A percentile compares a stretch with the other conserved stretches of the same genome.
Evolutionary conservation across 2,888 invertebrate genomes (phyloP).

Genomic region (Empis stercorea): DNA sequence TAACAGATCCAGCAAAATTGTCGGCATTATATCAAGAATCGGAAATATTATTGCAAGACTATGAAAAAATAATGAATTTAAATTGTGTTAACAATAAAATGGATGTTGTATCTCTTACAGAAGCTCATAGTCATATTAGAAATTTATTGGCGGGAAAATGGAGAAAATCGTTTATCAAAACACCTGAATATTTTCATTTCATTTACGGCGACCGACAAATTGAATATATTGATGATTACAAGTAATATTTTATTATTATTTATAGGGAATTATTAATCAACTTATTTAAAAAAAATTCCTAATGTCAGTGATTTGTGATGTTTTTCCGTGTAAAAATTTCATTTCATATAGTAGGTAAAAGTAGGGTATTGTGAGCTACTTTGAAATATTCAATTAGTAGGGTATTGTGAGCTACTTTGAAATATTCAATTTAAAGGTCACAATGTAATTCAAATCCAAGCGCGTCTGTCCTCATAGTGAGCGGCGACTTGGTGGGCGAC

Average conservation of each 20-base stretch:
- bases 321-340: too few species aligned
- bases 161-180: conserved; percentile 14
- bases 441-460: too few species aligned
- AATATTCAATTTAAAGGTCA: too few species aligned
- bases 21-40: conserved; percentile 16
- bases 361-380: too few species aligned
- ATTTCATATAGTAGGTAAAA: too few species aligned
- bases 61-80: conserved; percentile 9
- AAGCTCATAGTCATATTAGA: conserved; percentile 15
- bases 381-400: too few species aligned
- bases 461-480: too few species aligned
- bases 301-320: too few species aligned
- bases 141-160: conserved; percentile 13
- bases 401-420: too few species aligned
- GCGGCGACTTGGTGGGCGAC: too few species aligned
- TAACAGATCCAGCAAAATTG: conserved; percentile 22
- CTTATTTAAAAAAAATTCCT: too few species aligned
- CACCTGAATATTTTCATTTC: conserved; percentile 16
- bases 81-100: not conserved
- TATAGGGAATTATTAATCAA: too few species aligned
- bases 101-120: conserved; percentile 9
- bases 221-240: conserved; percentile 7
- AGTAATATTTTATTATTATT: conserved; percentile 2
- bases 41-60: conserved; percentile 14
- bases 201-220: conserved; percentile 14